A percentile compares a stretch with the other conserved stretches of the same genome.
These are phyloP conservation scores for Myocastor coypus DNA, from an alignment of 2,113 vertebrate species.

Conservation along the genomic window DNA sequence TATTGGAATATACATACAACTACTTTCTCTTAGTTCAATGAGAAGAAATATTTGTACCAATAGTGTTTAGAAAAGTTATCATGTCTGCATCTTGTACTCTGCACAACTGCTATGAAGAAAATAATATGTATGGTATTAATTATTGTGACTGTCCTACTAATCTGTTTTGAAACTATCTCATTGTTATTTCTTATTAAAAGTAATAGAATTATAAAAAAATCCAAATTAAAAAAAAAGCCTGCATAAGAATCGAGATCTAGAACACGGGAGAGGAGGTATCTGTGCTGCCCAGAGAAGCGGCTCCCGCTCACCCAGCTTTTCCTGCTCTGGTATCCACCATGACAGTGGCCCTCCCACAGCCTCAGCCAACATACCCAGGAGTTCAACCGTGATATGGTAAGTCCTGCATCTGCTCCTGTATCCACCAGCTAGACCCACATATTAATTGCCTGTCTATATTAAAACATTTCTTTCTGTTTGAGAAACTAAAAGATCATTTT, in stretches of 20 bases:
- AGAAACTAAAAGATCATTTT: background rate
- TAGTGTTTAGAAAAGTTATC: too few species aligned
- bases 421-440: background rate
- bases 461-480: background rate
- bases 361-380: background rate
- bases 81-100: too few species aligned
- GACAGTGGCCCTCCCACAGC: background rate
- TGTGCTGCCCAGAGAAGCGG: fast-evolving
- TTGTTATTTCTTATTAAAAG: too few species aligned
- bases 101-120: too few species aligned
- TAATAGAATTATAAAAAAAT: too few species aligned
- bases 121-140: too few species aligned
- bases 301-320: background rate
- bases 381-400: background rate
- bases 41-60: too few species aligned
- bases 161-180: too few species aligned
- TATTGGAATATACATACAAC: too few species aligned
- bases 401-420: background rate
- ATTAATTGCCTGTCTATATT: background rate
- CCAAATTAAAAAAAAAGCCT: too few species aligned
- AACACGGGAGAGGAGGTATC: fast-evolving
- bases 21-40: too few species aligned
- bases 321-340: background rate
- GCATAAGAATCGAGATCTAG: fast-evolving
- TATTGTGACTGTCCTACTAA: too few species aligned